Percentiles rank a stretch among this genome's conserved stretches.
phyloP scores from a whole-genome alignment of 2,113 vertebrate genomes.

The Nannobrachium achirus region DNA sequence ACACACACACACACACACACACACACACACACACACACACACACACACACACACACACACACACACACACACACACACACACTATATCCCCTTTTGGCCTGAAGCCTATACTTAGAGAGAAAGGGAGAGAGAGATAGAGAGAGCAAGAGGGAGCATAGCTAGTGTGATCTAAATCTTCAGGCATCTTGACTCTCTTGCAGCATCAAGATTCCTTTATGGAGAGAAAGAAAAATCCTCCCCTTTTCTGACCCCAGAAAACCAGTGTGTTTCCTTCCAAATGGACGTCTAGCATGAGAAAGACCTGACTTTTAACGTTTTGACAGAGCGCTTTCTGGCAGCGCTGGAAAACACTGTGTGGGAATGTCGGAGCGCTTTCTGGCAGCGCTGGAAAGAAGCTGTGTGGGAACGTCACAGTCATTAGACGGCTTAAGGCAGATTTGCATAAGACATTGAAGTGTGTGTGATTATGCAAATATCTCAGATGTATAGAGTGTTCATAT shows the following conservation, averaged over 20 bases:
- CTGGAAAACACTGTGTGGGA: not conserved
- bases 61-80: no score
- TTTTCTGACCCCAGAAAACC: not conserved
- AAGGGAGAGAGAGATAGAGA: slow-evolving; percentile 10
- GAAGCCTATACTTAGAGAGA: slow-evolving; percentile 12
- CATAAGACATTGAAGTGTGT: no score
- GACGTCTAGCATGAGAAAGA: not conserved
- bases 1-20: no score
- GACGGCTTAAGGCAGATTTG: no score
- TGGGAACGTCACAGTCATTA: no score
- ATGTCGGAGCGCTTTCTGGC: not conserved
- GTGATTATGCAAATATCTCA: no score
- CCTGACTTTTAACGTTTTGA: not conserved
- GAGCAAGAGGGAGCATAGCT: slow-evolving; percentile 16
- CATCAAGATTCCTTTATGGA: not conserved
- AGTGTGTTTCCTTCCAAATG: not conserved
- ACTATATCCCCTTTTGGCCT: slow-evolving; percentile 37
- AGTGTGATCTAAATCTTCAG: slow-evolving; percentile 19
- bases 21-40: no score
- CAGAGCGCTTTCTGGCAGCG: not conserved
- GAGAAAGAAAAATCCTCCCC: not conserved
- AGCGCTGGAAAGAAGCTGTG: no score
- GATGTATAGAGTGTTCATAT: no score
- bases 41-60: no score
- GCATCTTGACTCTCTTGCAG: slow-evolving; percentile 6